A percentile compares a stretch with the other conserved stretches of the same genome.
phyloP scores from a whole-genome alignment of 2,113 vertebrate species.

The Hiodon alosoides region DNA sequence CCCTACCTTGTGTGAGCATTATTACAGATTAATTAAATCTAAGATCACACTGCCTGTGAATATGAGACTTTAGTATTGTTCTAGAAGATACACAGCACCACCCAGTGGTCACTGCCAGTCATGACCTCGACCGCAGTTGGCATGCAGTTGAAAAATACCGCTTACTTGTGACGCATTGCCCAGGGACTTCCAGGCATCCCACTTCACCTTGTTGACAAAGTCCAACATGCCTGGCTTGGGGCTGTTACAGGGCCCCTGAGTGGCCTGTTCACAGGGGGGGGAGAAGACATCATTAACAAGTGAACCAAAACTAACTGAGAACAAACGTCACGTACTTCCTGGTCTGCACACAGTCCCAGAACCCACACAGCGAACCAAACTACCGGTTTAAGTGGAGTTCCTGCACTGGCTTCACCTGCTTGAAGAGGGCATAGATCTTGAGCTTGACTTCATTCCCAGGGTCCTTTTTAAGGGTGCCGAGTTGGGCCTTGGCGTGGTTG shows the following conservation, averaged over 20 bases:
- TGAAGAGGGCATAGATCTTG: slow-evolving; percentile 85
- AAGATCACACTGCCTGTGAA: no score
- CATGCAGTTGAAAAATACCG: neutral
- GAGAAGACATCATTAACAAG: neutral
- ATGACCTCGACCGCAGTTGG: neutral
- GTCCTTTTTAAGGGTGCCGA: slow-evolving; percentile 75
- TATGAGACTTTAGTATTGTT: no score
- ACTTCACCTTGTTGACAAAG: slow-evolving; percentile 85
- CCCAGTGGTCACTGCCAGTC: neutral
- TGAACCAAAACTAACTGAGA: neutral
- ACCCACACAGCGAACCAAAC: neutral
- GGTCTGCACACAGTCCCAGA: neutral
- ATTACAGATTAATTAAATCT: no score
- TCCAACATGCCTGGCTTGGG: slow-evolving; percentile 83
- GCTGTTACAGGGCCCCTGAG: slow-evolving; percentile 75
- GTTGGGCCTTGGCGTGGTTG: slow-evolving; percentile 65
- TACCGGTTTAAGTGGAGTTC: neutral
- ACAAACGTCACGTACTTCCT: neutral
- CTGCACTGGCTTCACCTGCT: slow-evolving; percentile 74
- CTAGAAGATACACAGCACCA: neutral
- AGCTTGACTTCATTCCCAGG: slow-evolving; percentile 84
- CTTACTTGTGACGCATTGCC: slow-evolving; percentile 73
- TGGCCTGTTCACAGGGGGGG: slow-evolving; percentile 61
- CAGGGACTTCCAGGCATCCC: slow-evolving; percentile 84
- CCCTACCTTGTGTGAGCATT: no score